A percentile compares a stretch with the other conserved stretches of the same genome.
phyloP scores from a whole-genome alignment of 1,140 invertebrate species.

The Pogonomyrmex californicus region DNA sequence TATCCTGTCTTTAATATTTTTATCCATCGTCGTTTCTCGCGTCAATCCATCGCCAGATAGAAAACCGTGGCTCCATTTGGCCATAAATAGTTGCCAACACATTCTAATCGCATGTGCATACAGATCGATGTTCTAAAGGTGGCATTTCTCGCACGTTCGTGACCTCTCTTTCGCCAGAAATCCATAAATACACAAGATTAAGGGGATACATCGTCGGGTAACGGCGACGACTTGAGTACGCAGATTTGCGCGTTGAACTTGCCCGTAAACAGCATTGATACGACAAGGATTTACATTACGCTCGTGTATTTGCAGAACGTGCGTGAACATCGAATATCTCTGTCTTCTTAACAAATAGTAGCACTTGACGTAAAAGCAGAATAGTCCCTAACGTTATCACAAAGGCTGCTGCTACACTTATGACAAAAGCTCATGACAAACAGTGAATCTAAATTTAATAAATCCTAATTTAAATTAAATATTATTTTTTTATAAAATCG shows the following conservation, averaged over 20 bases:
- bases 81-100: conserved; percentile 43
- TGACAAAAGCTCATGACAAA: not conserved
- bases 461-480: not conserved
- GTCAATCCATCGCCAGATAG: conserved; percentile 39
- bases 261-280: conserved; percentile 41
- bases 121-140: conserved; percentile 18
- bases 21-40: not conserved
- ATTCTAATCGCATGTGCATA: conserved; percentile 6
- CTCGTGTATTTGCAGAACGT: conserved; percentile 48
- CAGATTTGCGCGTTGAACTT: conserved; percentile 41
- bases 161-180: conserved; percentile 47
- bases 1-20: conserved; percentile 30
- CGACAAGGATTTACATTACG: conserved; percentile 27
- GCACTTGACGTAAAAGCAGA: not conserved
- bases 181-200: conserved; percentile 56
- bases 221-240: conserved; percentile 41
- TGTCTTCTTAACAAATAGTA: conserved; percentile 26
- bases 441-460: too few species aligned
- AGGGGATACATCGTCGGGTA: conserved; percentile 25
- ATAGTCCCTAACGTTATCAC: not conserved
- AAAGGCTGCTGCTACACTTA: too few species aligned
- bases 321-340: conserved; percentile 36
- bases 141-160: conserved; percentile 50
- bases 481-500: not conserved
- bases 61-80: conserved; percentile 22